These are phyloP conservation scores for Megamerina dolium DNA, from an alignment of 2,888 invertebrate genomes.

Conservation along the genomic window DNA sequence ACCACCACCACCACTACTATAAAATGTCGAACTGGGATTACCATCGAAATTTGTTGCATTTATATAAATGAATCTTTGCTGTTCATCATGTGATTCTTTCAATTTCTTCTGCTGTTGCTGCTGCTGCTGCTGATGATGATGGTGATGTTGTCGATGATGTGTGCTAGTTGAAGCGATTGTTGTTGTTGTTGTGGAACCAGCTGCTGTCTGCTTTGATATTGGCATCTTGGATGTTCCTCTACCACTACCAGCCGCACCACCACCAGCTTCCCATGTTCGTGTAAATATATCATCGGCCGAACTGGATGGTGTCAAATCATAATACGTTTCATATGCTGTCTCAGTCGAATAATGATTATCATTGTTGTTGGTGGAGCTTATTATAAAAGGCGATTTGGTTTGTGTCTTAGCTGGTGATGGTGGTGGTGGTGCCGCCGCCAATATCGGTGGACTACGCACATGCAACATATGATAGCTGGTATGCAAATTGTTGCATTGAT, in stretches of 20 bases:
- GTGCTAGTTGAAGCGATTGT: constrained; percentile 22
- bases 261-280: constrained; percentile 30
- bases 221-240: no score
- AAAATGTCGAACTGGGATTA: no score
- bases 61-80: constrained; percentile 30
- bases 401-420: constrained; percentile 21
- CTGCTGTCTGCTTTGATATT: constrained; percentile 16
- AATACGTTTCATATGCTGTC: constrained; percentile 38
- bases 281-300: constrained; percentile 37
- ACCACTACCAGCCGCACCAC: not conserved
- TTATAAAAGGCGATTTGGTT: constrained; percentile 24
- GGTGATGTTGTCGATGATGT: constrained; percentile 22
- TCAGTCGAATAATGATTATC: constrained; percentile 29
- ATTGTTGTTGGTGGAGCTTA: constrained; percentile 8
- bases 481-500: constrained; percentile 44
- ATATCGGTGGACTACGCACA: constrained; percentile 36
- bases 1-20: no score
- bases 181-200: constrained; percentile 17
- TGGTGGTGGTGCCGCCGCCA: no score
- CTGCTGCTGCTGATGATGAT: constrained; percentile 20
- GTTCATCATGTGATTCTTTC: constrained; percentile 20
- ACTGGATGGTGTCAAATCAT: constrained; percentile 38
- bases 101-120: constrained; percentile 16
- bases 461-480: constrained; percentile 39
- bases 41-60: constrained; percentile 28